Percentiles rank a stretch among this genome's conserved stretches.
Evolutionary conservation across 2,888 invertebrate species (phyloP).

Genomic region (Sminthurides aquaticus): DNA sequence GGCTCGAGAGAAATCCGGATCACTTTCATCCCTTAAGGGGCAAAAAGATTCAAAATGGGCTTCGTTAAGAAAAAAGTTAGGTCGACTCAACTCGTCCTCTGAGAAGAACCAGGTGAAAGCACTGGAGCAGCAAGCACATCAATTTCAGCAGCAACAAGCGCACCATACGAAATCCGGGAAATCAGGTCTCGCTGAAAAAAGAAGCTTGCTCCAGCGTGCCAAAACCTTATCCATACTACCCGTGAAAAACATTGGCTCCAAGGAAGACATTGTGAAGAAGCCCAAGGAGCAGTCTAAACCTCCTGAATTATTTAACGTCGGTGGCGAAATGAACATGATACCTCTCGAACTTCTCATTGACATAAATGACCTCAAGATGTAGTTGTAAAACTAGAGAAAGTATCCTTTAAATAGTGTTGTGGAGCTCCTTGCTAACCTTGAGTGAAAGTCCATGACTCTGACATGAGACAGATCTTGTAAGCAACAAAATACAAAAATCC

Average conservation of each 20-base stretch:
- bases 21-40: constrained; percentile 41
- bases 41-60: constrained; percentile 40
- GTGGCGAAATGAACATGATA: constrained; percentile 43
- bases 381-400: constrained; percentile 4
- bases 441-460: too few species aligned
- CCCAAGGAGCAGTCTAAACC: constrained; percentile 30
- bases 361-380: constrained; percentile 39
- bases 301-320: constrained; percentile 43
- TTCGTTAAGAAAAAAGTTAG: constrained; percentile 42
- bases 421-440: background rate
- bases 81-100: constrained; percentile 26
- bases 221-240: constrained; percentile 43
- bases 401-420: background rate
- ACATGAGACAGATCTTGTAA: too few species aligned
- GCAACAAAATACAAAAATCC: too few species aligned
- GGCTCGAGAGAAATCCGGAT: constrained; percentile 39
- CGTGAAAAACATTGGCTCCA: constrained; percentile 28
- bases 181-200: constrained; percentile 29
- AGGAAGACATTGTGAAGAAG: constrained; percentile 29
- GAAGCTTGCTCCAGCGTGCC: constrained; percentile 41
- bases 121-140: constrained; percentile 21
- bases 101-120: constrained; percentile 16
- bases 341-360: constrained; percentile 43
- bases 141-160: constrained; percentile 11
- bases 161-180: constrained; percentile 7